Evolutionary conservation across 2,113 vertebrate genomes (phyloP).

Genomic region (Otolemur garnettii): DNA sequence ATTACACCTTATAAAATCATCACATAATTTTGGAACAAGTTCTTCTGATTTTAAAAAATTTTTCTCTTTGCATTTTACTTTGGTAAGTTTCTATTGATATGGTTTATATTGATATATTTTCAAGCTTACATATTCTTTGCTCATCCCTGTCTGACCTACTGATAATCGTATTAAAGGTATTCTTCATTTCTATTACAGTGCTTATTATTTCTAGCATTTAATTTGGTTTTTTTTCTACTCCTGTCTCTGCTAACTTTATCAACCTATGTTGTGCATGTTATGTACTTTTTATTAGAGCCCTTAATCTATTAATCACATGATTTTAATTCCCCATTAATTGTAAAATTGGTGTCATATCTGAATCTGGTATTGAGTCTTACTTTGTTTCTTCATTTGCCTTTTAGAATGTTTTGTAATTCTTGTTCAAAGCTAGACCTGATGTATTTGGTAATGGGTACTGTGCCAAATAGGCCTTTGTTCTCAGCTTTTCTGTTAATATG

Average conservation of each 20-base stretch:
- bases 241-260: background rate
- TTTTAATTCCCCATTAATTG: background rate
- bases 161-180: background rate
- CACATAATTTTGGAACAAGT: background rate
- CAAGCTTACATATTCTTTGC: too few species aligned
- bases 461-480: background rate
- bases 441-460: background rate
- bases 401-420: background rate
- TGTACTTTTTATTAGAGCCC: background rate
- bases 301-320: background rate
- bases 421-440: background rate
- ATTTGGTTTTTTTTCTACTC: background rate
- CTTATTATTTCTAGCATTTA: background rate
- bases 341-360: background rate
- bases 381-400: background rate
- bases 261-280: background rate
- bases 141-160: background rate
- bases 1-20: background rate
- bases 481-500: background rate
- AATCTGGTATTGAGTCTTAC: background rate
- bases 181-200: background rate
- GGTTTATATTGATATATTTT: background rate
- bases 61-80: background rate
- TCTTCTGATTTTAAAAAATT: background rate
- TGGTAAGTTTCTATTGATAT: background rate